Evolutionary conservation across 2,797 vertebrate genomes (phyloP).

Genomic region (Notamacropus eugenii): DNA sequence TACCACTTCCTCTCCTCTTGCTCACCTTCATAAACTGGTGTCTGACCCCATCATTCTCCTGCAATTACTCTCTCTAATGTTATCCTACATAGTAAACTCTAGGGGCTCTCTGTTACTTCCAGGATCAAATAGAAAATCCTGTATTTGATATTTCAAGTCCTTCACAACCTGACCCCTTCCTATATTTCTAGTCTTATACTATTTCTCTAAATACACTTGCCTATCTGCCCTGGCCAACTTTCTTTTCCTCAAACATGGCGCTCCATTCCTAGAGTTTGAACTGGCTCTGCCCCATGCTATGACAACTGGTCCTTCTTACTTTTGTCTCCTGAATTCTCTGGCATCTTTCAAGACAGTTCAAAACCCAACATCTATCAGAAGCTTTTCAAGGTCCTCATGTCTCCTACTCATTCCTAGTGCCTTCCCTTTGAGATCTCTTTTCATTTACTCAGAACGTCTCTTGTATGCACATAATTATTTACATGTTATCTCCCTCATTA

Average conservation of each 20-base stretch:
- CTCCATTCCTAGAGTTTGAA: background rate
- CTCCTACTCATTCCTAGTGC: background rate
- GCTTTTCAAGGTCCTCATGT: background rate
- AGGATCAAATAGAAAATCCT: background rate
- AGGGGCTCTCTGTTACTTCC: background rate
- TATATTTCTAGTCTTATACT: background rate
- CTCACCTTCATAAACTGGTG: background rate
- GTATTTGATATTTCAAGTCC: background rate
- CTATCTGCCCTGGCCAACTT: background rate
- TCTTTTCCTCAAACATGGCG: background rate
- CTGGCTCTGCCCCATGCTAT: background rate
- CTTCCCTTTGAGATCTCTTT: background rate
- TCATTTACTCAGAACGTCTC: background rate
- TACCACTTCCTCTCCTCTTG: background rate
- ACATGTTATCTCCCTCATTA: background rate
- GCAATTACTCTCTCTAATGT: background rate
- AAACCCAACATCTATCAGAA: background rate
- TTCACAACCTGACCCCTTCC: background rate
- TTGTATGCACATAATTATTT: background rate
- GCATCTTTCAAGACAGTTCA: background rate
- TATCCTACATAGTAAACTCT: background rate
- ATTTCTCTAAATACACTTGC: background rate
- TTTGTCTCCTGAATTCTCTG: background rate
- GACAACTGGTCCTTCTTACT: background rate
- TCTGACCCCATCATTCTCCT: background rate